phyloP scores from a whole-genome alignment of 2,888 invertebrate species.

The Protonemura montana region DNA sequence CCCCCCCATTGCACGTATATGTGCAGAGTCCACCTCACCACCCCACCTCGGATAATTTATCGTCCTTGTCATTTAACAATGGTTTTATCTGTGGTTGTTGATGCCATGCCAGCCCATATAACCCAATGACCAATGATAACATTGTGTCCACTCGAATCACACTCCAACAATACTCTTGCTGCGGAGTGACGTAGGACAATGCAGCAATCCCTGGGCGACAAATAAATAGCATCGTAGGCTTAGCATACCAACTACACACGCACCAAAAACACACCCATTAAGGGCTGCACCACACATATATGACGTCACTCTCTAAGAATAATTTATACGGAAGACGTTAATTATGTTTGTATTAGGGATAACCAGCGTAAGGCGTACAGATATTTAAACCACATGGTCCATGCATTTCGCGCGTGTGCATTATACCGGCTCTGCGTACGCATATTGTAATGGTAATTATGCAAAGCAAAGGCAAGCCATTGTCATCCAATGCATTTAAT shows the following conservation, averaged over 20 bases:
- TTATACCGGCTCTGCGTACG: conserved; percentile 2
- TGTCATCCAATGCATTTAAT: conserved; percentile 31
- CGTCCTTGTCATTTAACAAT: conserved; percentile 38
- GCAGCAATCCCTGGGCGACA: conserved; percentile 27
- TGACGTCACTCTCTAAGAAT: conserved; percentile 21
- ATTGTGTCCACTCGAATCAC: conserved; percentile 31
- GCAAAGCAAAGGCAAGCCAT: conserved; percentile 34
- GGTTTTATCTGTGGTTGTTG: conserved; percentile 29
- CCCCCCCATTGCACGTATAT: conserved; percentile 29
- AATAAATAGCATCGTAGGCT: conserved; percentile 23
- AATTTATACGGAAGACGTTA: conserved; percentile 28
- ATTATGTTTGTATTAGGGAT: conserved; percentile 32
- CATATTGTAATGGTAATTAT: conserved; percentile 41
- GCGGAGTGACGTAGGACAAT: conserved; percentile 33
- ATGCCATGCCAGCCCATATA: neutral
- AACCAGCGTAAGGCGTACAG: neutral
- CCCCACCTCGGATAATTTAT: conserved; percentile 27
- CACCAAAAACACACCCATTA: neutral
- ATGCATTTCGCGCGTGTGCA: neutral
- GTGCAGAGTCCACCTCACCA: neutral
- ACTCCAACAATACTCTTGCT: conserved; percentile 1
- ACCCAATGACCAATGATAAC: conserved; percentile 30
- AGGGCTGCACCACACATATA: neutral
- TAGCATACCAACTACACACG: neutral
- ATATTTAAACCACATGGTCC: conserved; percentile 10